Conservation (phyloP, 2,113 vertebrate genomes). For the Phaethornis superciliosus region DNA sequence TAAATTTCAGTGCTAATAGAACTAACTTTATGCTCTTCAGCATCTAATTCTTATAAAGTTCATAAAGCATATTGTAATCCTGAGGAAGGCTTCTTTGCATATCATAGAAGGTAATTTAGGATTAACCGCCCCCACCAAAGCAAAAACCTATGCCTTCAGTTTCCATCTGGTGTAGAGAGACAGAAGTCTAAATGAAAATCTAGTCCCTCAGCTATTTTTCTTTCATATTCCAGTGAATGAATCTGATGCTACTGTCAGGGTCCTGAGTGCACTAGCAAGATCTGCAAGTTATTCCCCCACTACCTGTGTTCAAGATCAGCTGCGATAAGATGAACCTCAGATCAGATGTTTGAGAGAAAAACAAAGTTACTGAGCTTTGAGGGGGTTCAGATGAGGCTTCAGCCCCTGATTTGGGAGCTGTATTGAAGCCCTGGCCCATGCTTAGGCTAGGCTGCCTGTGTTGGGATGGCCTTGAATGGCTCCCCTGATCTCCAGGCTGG, state of each 20-base stretch:
- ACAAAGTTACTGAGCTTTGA: not conserved
- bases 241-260: not conserved
- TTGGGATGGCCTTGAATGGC: not conserved
- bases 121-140: fast-evolving
- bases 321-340: not conserved
- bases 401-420: not conserved
- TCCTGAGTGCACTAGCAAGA: not conserved
- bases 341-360: not conserved
- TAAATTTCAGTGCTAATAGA: not conserved
- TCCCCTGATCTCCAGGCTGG: not conserved
- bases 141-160: not conserved
- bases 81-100: not conserved
- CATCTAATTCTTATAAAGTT: not conserved
- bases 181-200: conserved; percentile 69
- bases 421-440: not conserved
- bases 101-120: not conserved
- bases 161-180: not conserved
- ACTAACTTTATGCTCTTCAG: not conserved
- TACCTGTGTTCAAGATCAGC: not conserved
- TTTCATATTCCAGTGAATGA: not conserved
- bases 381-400: not conserved
- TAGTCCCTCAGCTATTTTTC: conserved; percentile 17
- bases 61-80: not conserved
- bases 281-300: not conserved
- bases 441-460: not conserved